Percentiles rank a stretch among this genome's conserved stretches.
phyloP scores from a whole-genome alignment of 2,113 vertebrate species.

The Myodes glareolus region DNA sequence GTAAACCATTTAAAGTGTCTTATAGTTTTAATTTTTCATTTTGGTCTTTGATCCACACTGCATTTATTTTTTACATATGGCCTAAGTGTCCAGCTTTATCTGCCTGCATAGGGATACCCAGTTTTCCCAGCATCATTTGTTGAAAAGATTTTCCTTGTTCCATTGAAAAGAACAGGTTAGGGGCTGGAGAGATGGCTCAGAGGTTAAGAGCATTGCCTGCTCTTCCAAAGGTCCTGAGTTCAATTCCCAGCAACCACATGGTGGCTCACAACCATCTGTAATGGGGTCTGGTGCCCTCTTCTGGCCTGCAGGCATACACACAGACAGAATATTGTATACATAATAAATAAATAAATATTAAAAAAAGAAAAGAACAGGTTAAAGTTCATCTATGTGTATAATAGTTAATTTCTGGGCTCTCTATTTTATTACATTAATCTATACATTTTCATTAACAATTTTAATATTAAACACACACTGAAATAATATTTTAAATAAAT shows the following conservation, averaged over 20 bases:
- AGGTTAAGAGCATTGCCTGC: too few species aligned
- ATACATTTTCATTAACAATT: conserved; percentile 6
- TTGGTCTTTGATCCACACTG: conserved; percentile 27
- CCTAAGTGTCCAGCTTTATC: neutral
- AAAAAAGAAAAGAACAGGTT: neutral
- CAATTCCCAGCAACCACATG: too few species aligned
- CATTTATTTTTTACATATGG: conserved; percentile 26
- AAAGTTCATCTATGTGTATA: conserved; percentile 13
- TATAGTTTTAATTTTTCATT: conserved; percentile 28
- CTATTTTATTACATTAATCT: neutral
- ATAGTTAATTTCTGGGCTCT: conserved; percentile 1
- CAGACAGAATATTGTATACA: too few species aligned
- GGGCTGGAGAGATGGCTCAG: too few species aligned
- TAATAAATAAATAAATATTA: too few species aligned
- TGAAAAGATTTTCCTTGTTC: conserved; percentile 21
- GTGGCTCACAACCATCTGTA: too few species aligned
- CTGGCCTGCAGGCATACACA: too few species aligned
- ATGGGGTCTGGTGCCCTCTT: too few species aligned
- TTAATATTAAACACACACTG: conserved; percentile 12
- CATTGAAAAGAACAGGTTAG: neutral
- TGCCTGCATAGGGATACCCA: neutral
- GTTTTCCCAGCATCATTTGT: neutral
- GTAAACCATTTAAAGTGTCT: conserved; percentile 14
- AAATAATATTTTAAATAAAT: conserved; percentile 50
- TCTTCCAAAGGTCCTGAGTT: too few species aligned